Conservation (phyloP, 1,140 invertebrate genomes). For the Eurosta solidaginis region DNA sequence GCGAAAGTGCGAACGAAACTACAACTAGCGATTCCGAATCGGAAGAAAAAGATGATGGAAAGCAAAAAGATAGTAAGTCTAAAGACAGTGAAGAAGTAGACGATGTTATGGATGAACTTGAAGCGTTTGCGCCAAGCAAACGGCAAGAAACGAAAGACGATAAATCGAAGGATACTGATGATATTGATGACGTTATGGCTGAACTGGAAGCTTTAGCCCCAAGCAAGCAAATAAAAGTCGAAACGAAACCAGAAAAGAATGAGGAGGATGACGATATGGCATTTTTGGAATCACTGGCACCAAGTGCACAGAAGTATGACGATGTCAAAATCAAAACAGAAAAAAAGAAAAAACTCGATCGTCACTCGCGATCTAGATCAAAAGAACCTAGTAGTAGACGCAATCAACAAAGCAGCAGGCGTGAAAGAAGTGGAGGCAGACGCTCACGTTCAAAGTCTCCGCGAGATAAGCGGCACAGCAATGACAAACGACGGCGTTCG, state of each 20-base stretch:
- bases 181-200: constrained; percentile 83
- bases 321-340: constrained; percentile 32
- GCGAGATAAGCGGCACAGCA: constrained; percentile 34
- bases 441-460: neutral
- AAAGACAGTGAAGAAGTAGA: constrained; percentile 63
- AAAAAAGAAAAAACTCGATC: constrained; percentile 21
- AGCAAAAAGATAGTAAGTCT: constrained; percentile 38
- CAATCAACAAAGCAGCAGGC: constrained; percentile 55
- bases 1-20: neutral
- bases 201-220: constrained; percentile 89
- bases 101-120: constrained; percentile 86
- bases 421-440: constrained; percentile 38
- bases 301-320: constrained; percentile 48
- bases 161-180: constrained; percentile 36
- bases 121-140: constrained; percentile 76
- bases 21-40: constrained; percentile 52
- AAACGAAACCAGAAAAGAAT: constrained; percentile 32
- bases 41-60: constrained; percentile 55
- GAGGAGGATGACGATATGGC: constrained; percentile 74
- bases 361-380: constrained; percentile 30
- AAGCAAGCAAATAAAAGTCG: constrained; percentile 8
- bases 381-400: constrained; percentile 45
- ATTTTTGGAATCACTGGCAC: constrained; percentile 85
- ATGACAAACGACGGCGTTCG: constrained; percentile 43
- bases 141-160: constrained; percentile 49